Conservation (phyloP, 2,888 invertebrate genomes). For the Aphrophora alni region DNA sequence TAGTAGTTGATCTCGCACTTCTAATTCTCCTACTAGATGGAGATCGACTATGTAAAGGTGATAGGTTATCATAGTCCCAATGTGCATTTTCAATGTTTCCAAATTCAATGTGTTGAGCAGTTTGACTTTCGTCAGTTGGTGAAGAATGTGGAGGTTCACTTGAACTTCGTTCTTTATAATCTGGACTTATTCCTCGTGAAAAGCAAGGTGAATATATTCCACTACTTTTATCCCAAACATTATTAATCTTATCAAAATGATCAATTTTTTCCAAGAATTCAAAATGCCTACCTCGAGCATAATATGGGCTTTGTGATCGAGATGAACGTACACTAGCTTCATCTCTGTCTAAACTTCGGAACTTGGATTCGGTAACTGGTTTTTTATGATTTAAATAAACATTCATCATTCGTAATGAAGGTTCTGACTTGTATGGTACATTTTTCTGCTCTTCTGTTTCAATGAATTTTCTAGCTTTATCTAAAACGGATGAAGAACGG, state of each 20-base stretch:
- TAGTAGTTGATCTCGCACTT: slow-evolving; percentile 59
- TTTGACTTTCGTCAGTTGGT: slow-evolving; percentile 59
- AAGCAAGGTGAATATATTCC: slow-evolving; percentile 46
- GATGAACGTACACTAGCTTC: slow-evolving; percentile 53
- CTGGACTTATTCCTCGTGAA: slow-evolving; percentile 55
- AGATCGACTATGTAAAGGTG: slow-evolving; percentile 68
- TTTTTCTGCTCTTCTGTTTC: slow-evolving; percentile 37
- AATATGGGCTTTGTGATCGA: slow-evolving; percentile 64
- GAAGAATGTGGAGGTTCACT: slow-evolving; percentile 69
- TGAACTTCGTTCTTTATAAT: slow-evolving; percentile 63
- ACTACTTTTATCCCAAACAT: slow-evolving; percentile 55
- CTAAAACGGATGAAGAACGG: slow-evolving; percentile 67
- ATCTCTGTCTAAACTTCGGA: slow-evolving; percentile 70
- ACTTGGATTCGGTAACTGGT: slow-evolving; percentile 75
- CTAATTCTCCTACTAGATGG: slow-evolving; percentile 72
- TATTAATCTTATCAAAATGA: slow-evolving; percentile 56
- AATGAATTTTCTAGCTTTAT: slow-evolving; percentile 70
- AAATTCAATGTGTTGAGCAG: slow-evolving; percentile 26
- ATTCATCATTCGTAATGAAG: slow-evolving; percentile 65
- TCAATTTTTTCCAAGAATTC: slow-evolving; percentile 53
- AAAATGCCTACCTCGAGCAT: slow-evolving; percentile 58
- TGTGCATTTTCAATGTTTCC: slow-evolving; percentile 55
- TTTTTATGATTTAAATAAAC: slow-evolving; percentile 71
- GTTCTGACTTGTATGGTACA: slow-evolving; percentile 59
- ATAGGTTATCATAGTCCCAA: slow-evolving; percentile 54